Conservation (phyloP, 92 coral and sea anemone genomes). For the Plumapathes pennacea region DNA sequence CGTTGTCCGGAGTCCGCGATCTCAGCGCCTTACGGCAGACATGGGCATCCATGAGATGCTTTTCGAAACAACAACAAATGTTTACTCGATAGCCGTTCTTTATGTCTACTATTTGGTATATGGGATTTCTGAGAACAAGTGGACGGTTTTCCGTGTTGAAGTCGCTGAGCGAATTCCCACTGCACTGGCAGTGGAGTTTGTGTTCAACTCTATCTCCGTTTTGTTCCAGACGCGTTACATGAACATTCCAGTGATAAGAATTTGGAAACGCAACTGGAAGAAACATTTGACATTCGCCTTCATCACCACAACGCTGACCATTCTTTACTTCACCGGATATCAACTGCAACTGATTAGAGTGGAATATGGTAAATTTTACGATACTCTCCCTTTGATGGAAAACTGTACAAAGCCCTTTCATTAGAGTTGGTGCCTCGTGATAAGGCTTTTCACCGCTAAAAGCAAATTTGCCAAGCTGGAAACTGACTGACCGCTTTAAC, state of each 20-base stretch:
- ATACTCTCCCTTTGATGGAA: no score
- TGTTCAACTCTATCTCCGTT: slow-evolving; percentile 49
- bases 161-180: slow-evolving; percentile 24
- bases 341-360: no score
- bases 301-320: slow-evolving; percentile 8
- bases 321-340: slow-evolving; percentile 36
- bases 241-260: slow-evolving; percentile 43
- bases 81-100: slow-evolving; percentile 19
- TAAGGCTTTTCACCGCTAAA: no score
- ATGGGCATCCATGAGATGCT: slow-evolving; percentile 29
- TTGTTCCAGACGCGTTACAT: slow-evolving; percentile 33
- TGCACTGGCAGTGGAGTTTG: slow-evolving; percentile 48
- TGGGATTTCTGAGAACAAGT: slow-evolving; percentile 12
- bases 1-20: slow-evolving; percentile 13
- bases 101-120: slow-evolving; percentile 39
- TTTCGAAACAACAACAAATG: slow-evolving; percentile 11
- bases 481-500: no score
- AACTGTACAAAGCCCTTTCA: no score
- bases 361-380: no score
- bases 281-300: slow-evolving; percentile 24
- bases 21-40: slow-evolving; percentile 39
- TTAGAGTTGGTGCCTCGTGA: no score
- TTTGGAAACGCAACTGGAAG: slow-evolving; percentile 54
- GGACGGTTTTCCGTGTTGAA: slow-evolving; percentile 13
- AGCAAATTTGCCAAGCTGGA: no score